Conservation (phyloP, 2,888 invertebrate species). For the Ophioninae sp. region DNA sequence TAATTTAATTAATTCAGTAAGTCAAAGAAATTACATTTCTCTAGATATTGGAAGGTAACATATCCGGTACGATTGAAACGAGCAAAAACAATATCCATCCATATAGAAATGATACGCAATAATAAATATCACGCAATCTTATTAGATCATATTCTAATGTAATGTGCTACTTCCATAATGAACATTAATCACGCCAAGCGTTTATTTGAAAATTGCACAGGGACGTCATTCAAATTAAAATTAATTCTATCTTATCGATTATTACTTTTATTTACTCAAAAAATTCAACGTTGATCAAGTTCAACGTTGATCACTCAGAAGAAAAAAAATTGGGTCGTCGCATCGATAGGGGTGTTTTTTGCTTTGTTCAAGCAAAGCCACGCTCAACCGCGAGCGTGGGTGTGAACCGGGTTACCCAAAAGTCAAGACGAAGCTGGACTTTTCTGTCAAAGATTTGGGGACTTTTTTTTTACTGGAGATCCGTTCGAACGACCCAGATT, state of each 20-base stretch:
- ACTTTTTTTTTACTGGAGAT: conserved; percentile 12
- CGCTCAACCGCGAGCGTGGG: background rate
- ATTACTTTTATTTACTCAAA: background rate
- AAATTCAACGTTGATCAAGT: background rate
- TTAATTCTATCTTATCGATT: background rate
- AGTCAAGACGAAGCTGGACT: background rate
- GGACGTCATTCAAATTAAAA: background rate
- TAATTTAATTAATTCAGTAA: too few species aligned
- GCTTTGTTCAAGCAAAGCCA: background rate
- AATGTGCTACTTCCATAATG: background rate
- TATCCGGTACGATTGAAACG: too few species aligned
- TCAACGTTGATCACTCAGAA: background rate
- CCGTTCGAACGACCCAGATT: conserved; percentile 67
- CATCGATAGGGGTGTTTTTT: background rate
- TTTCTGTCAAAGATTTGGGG: conserved; percentile 11
- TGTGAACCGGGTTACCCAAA: background rate
- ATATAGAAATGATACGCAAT: background rate
- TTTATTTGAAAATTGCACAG: background rate
- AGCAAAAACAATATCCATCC: background rate
- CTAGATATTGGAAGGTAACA: too few species aligned
- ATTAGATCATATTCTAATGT: background rate
- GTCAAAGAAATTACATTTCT: too few species aligned
- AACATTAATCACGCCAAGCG: background rate
- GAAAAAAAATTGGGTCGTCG: background rate
- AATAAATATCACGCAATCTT: background rate